Percentiles rank a stretch among this genome's conserved stretches.
Conservation (phyloP, 2,797 vertebrate genomes). For the Hozukius guyotensis region DNA sequence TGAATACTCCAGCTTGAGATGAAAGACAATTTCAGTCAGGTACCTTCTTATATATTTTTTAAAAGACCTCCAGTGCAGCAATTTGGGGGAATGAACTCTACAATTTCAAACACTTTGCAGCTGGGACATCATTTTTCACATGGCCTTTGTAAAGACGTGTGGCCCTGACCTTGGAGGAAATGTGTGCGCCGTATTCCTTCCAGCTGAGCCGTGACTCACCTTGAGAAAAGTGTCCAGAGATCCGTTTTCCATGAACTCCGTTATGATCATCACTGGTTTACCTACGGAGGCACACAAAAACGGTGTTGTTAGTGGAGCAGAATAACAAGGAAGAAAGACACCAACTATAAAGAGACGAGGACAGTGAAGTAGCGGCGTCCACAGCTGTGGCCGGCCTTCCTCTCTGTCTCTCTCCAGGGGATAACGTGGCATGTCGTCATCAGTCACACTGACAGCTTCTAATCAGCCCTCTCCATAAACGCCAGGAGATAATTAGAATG, state of each 20-base stretch:
- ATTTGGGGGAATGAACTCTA: not conserved
- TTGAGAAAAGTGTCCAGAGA: slow-evolving; percentile 86
- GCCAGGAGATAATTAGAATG: slow-evolving; percentile 83
- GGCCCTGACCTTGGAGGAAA: slow-evolving; percentile 18
- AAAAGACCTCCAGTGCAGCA: slow-evolving; percentile 9
- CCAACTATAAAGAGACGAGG: slow-evolving; percentile 52
- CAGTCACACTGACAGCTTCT: slow-evolving; percentile 85
- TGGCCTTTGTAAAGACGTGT: slow-evolving; percentile 17
- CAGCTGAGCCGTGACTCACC: slow-evolving; percentile 70
- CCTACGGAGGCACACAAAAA: slow-evolving; percentile 69
- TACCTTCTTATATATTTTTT: not conserved
- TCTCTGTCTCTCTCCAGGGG: slow-evolving; percentile 63
- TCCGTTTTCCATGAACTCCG: slow-evolving; percentile 87
- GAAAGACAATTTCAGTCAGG: slow-evolving; percentile 13
- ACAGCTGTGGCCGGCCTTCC: slow-evolving; percentile 68
- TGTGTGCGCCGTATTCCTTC: not conserved
- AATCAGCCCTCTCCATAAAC: slow-evolving; percentile 85
- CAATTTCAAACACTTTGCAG: slow-evolving; percentile 22
- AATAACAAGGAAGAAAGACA: slow-evolving; percentile 46
- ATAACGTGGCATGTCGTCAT: slow-evolving; percentile 80
- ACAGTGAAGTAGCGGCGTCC: slow-evolving; percentile 49
- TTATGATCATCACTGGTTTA: slow-evolving; percentile 88
- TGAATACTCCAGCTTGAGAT: slow-evolving; percentile 10
- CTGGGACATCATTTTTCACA: slow-evolving; percentile 28
- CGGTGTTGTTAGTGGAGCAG: slow-evolving; percentile 42